Evolutionary conservation across 2,888 invertebrate genomes (phyloP), one percentile per base, ranked within the genome.

Genomic region (Xylocampa areola): DNA sequence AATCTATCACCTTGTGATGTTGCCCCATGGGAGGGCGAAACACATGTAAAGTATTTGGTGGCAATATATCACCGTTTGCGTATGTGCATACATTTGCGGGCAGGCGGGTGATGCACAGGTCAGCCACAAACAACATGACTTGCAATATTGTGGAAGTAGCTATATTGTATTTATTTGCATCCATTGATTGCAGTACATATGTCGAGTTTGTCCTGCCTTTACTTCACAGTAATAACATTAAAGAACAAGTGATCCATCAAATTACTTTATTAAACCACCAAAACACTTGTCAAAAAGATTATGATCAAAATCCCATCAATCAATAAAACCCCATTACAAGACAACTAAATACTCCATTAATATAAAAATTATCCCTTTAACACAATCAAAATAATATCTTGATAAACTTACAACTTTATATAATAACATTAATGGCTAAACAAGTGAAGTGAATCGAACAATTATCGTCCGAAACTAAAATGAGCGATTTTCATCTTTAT

Each of bases 391-490:
- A 49, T 59, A 68, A 63, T 60, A 66, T 62, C 55, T 54, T 50
- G 60, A 73, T 76, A 61, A 60, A 51, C 27, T 63, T 45, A 69
- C 58, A 62, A 60, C 67, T 37, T 64, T 65, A 73, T 74, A 72
- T 65, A 70, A 75, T 63, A 73, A 58, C 60, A 70, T 67, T 67
- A 70, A 76, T 65, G 61, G 59, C 33, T 68, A 57, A 62, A 70
- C 64, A 73, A 73, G 74, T 65, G 76, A 52, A 47, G 60, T 59
- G 47, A 76, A 68, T 73, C 74, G 41, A 40, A 55, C 61, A 61
- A 70, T 68, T 73, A 66, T 33, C 19, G 25, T 27, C 39, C 25
- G 36, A 60, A 54, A 50, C 35, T 37, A 30, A 14, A 48, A 29
- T 14, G n/a, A 45, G 16, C 30, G 33, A 65, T 29, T 49, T n/a